Percentiles rank a stretch among this genome's conserved stretches.
These are phyloP conservation scores for Theocolax elegans DNA, from an alignment of 1,140 invertebrate species.

Conservation along the genomic window DNA sequence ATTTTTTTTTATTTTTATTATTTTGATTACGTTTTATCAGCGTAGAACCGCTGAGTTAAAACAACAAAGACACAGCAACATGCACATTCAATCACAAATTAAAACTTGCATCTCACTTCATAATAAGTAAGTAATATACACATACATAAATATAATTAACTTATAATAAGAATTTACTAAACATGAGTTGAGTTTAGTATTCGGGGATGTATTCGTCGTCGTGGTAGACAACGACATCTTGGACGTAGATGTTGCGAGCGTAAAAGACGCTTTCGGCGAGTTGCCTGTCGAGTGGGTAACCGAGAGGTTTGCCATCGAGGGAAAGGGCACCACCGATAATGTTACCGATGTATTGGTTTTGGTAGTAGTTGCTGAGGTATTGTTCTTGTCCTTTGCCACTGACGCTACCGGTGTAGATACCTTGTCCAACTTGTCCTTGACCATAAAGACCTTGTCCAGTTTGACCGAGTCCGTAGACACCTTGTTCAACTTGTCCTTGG, in stretches of 20 bases:
- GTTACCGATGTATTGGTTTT: slow-evolving; percentile 52
- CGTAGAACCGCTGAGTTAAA: too few species aligned
- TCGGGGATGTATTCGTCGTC: slow-evolving; percentile 46
- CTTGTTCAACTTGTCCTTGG: too few species aligned
- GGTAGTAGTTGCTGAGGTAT: slow-evolving; percentile 49
- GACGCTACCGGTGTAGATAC: too few species aligned
- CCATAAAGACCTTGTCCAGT: slow-evolving; percentile 16
- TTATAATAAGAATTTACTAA: not conserved
- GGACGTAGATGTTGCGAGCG: slow-evolving; percentile 63
- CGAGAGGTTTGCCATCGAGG: slow-evolving; percentile 64
- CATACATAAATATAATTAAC: slow-evolving; percentile 13
- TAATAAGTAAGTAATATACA: not conserved
- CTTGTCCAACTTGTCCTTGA: too few species aligned
- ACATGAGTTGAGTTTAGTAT: too few species aligned
- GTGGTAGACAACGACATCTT: slow-evolving; percentile 63
- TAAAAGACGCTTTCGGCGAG: slow-evolving; percentile 56
- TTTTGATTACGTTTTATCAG: too few species aligned
- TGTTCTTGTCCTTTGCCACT: slow-evolving; percentile 42
- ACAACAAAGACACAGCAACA: too few species aligned
- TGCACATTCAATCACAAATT: slow-evolving; percentile 7
- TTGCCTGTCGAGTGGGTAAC: slow-evolving; percentile 68
- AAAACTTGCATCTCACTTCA: not conserved
- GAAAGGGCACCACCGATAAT: slow-evolving; percentile 60
- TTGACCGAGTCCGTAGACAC: slow-evolving; percentile 44
- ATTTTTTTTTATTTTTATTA: too few species aligned